These are phyloP conservation scores for Aplysina aerophoba DNA, from an alignment of 37 sponge, comb jelly and placozoan genomes.

Conservation along the genomic window DNA sequence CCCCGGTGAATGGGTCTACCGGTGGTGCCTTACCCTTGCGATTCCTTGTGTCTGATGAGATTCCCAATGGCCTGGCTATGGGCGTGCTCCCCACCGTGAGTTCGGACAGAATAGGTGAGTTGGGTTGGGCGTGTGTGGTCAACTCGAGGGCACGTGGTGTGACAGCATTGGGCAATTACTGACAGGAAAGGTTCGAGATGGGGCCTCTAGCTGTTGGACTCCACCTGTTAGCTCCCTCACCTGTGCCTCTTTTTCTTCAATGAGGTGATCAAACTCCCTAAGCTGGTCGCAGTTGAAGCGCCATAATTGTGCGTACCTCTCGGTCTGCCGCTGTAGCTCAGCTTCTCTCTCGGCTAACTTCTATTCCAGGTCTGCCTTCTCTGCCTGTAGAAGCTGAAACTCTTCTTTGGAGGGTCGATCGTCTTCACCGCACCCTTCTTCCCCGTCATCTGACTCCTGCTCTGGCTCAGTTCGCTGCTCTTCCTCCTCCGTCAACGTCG, in stretches of 20 bases:
- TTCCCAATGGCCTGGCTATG: too few relatives aligned
- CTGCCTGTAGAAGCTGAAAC: too few relatives aligned
- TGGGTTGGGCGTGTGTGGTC: too few relatives aligned
- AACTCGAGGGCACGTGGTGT: too few relatives aligned
- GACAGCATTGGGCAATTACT: too few relatives aligned
- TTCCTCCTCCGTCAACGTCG: neutral
- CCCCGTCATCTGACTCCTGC: too few relatives aligned
- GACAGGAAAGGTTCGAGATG: neutral
- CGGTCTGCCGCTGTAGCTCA: constrained; percentile 5
- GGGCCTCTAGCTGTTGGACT: neutral
- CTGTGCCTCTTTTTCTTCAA: constrained; percentile 11
- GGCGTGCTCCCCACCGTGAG: too few relatives aligned
- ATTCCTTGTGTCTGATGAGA: neutral
- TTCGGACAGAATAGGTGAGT: too few relatives aligned
- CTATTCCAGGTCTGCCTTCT: too few relatives aligned
- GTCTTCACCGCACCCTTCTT: too few relatives aligned
- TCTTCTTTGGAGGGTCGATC: too few relatives aligned
- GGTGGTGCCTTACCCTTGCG: neutral
- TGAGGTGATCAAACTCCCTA: neutral
- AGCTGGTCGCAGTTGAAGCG: constrained; percentile 4
- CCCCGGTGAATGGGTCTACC: neutral
- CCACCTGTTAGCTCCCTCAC: neutral
- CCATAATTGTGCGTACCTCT: constrained; percentile 14
- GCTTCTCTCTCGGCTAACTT: too few relatives aligned
- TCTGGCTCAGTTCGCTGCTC: neutral